Base-by-base conservation (phyloP, 2,113 vertebrate species). In the Gallinago paraguaiae region DNA sequence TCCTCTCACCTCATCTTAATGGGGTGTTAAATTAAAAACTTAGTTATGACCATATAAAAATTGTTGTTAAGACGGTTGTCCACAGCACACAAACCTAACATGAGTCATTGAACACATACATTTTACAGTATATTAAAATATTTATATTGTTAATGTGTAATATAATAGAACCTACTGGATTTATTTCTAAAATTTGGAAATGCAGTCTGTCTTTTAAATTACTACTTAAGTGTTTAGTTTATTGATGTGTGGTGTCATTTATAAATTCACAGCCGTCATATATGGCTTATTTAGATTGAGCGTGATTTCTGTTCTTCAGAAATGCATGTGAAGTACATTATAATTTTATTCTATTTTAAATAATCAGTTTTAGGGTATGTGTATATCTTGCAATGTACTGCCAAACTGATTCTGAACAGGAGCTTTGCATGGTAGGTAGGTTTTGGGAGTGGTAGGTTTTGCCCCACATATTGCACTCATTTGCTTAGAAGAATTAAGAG, bases 1-100 rank as follows among this genome's bases (percentile, higher is more conserved):
- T 70, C 79, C 82, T 82, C 88, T 93, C 92, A 84, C 92, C 84
- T 94, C 70, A 7, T 95, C 79, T 82, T 83, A 88, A 95, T 90
- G 94, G 94, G 70, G 89, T 97, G 91, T 96, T 96, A 96, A 96
- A 96, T 96, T 95, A 93, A 96, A 93, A 96, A 90, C 89, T 89
- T 96, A 93, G 88, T 91, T 88, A 76, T n/a, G 77, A 93, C 94
- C 93, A 60, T 87, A 91, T 96, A 85, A 95, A 96, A 68, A 69
- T 85, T 86, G 70, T 87, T 87, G 88, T 96, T 92, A 76, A 87
- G 31, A 57, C 45, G 77, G 75, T 90, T 88, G 64, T 94, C 96
- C 71, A 71, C 78, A 65, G 90, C n/a, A 48, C 25, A 82, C 75
- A 96, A 94, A 97, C 90, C 72, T 95, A 95, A 77, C 77, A 92